Base-by-base conservation (phyloP, 2,797 vertebrate species). In the Ciconia nigra region DNA sequence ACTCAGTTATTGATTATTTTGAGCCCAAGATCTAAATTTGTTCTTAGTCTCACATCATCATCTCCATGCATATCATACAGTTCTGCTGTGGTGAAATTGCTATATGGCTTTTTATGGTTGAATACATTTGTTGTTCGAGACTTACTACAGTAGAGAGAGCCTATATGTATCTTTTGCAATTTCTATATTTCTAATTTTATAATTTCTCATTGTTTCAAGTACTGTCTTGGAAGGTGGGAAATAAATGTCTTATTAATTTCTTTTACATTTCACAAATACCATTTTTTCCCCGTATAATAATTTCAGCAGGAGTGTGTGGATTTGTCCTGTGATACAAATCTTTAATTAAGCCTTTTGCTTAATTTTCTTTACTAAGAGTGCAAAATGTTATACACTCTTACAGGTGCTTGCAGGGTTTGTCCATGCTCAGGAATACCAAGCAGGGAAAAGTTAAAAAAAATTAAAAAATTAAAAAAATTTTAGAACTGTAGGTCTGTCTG, bases 311-410 rank as follows among this genome's bases (percentile, higher is more conserved):
- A 49, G 11, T 24, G 10, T 67, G n/a, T 54, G 41, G 61, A 63
- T 55, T 80, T 89, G 41, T n/a, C 16, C n/a, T 42, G 15, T 47
- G 83, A 85, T 92, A 79, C 21, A 80, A 90, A 89, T 90, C 41
- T 93, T 94, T 80, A 88, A 87, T 90, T 93, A 94, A 93, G 12
- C 18, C 14, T 81, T 96, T 85, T 51, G 67, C 74, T 61, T 94
- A 59, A 39, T 77, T 94, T 91, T 91, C 31, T 87, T 61, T 77
- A 14, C 39, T 31, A 61, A 61, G 37, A 39, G 13, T 63, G n/a
- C 33, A 80, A 63, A 76, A 84, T 52, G 15, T 39, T 94, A 17
- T 3, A 39, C 6, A 20, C 21, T 89, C 4, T 59, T 16, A 73
- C 10, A 51, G 22, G 12, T 83, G 20, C 55, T 80, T 87, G 33